Evolutionary conservation across 2,113 vertebrate species (phyloP), one percentile per base, ranked within the genome.

Genomic region (Toxotes chatareus): DNA sequence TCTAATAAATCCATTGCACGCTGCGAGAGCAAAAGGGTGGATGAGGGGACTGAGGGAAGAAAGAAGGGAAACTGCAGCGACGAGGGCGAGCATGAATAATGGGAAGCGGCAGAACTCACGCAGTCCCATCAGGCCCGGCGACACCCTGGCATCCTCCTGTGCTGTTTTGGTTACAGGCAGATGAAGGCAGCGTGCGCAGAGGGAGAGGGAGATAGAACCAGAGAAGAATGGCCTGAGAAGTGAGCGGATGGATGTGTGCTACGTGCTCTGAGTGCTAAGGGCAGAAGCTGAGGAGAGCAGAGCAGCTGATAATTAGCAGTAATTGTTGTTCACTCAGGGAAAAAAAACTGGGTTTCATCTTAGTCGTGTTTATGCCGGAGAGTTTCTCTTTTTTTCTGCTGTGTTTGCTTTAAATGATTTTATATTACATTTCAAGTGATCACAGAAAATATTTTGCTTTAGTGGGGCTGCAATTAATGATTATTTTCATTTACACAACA

Each of bases 61-160:
- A 77, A 84, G 77, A 80, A 61, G 70, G 62, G 57, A 66, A 61
- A 60, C n/a, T n/a, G 61, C 14, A 13, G 40, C 1, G 40, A 86
- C 62, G 79, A 73, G 51, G 92, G 71, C 3, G 69, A 63, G 4
- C 90, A 94, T 96, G 94, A 96, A 96, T 96, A 94, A 96, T 96
- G 92, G 86, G 91, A 89, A 61, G 71, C n/a, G 55, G 80, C 69
- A 82, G 69, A 66, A 72, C 80, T 80, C 62, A 74, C 72, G 69
- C 83, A 80, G 76, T 85, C 88, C 85, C 88, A 89, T 84, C 86
- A 61, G 82, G 86, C 84, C 75, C 66, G 36, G 88, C 85, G 82
- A 84, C 92, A 84, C 72, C 86, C 87, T 17, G 53, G 81, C 66
- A 55, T 89, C 90, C 76, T 91, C 84, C 86, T 65, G 85, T 77